Evolutionary conservation across 2,888 invertebrate genomes (phyloP), one percentile per base, ranked within the genome.

Genomic region (Drymonia ruficornis): DNA sequence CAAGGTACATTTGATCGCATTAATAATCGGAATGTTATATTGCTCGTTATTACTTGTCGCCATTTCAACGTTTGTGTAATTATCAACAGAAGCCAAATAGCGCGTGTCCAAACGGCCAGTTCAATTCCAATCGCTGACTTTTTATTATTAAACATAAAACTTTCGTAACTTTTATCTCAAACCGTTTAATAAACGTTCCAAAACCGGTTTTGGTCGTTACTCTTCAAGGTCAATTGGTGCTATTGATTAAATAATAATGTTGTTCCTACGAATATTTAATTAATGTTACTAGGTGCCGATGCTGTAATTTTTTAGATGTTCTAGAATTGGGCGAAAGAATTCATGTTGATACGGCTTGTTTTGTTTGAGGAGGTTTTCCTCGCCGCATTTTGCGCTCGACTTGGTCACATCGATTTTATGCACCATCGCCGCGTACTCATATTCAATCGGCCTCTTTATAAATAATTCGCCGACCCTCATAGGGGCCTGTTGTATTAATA

Each of bases 381-480:
- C 18, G 55, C 53, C 55, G 48, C 53, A 46, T 61, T 50, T 52
- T 49, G 53, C 48, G 19, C 38, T 60, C 46, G 29, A 67, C 72
- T 76, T 73, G 76, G 72, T 75, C 79, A 67, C 78, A 78, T 77
- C 76, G 80, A 83, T 82, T 83, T 79, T 79, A 81, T 81, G 76
- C 83, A 76, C 75, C 78, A 78, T 79, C 76, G 78, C 75, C 65
- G 72, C 75, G 69, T 74, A 74, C 66, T 81, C 73, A 77, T 78
- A 80, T 82, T 82, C 78, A 83, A 83, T 85, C 80, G 76, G 68
- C 73, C 75, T 80, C 81, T 84, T 80, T 83, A 82, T 81, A 80
- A 82, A 85, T 81, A 82, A 80, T 83, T 81, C 77, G 79, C 81
- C 75, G 81, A 78, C 79, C 83, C 83, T 81, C 81, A 81, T 84